A percentile compares a stretch with the other conserved stretches of the same genome.
phyloP scores from a whole-genome alignment of 2,888 invertebrate species.

The Taphrorychus bicolor region DNA sequence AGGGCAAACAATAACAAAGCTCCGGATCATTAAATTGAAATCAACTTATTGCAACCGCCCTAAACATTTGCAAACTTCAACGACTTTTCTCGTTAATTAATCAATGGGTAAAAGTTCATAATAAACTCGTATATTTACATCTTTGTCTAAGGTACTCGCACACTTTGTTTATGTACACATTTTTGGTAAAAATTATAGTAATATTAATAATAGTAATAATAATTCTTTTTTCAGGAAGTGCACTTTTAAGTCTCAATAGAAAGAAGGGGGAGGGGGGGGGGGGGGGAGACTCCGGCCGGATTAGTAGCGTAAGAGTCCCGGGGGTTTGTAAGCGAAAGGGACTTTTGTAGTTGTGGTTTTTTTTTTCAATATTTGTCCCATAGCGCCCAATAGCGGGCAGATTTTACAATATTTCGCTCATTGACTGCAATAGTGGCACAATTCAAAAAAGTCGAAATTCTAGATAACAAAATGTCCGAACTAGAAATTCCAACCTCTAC shows the following conservation, averaged over 20 bases:
- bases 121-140: neutral
- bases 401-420: no score
- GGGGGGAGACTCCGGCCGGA: no score
- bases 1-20: no score
- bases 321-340: no score
- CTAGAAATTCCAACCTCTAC: no score
- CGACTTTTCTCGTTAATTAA: conserved; percentile 2
- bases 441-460: no score
- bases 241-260: conserved; percentile 25
- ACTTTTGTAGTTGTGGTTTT: no score
- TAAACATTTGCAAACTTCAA: conserved; percentile 24
- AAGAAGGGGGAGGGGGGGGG: conserved; percentile 5
- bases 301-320: no score
- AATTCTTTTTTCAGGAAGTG: conserved; percentile 25
- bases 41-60: conserved; percentile 30
- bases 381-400: no score
- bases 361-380: no score
- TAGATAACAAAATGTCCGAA: no score
- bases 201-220: conserved; percentile 5
- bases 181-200: neutral
- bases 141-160: neutral
- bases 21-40: neutral
- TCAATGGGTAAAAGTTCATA: neutral
- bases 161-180: neutral
- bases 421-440: no score